Base-by-base conservation (phyloP, 1,140 invertebrate genomes). In the Drosophila willistoni region DNA sequence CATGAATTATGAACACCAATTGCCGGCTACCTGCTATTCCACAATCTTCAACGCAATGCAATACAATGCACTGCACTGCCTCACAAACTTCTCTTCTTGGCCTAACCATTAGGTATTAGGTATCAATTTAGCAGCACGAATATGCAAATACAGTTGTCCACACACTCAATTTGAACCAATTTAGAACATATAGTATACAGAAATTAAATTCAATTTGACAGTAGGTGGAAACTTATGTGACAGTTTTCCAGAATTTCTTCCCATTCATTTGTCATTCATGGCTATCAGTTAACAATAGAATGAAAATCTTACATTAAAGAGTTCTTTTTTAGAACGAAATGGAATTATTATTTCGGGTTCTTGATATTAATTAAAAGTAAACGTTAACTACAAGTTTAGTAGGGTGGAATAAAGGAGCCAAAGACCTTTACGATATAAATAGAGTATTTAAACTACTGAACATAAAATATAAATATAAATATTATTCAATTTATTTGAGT, bases 1-100 rank as follows among this genome's bases (percentile, higher is more conserved):
- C 79, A 81, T 84, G 84, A 89, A 75, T 89, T 89, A 89, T 89
- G 84, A 81, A 64, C 71, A 69, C 62, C 80, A 74, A 72, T 83
- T 89, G 61, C 68, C 54, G 60, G 67, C 60, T 47, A 22, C 39
- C 71, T 62, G 22, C 56, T 59, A 36, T 17, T 36, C 33, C 22
- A 36, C 56, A 5, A 36, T 59, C 17, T 17, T 22, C 44, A 14
- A 12, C 10, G 44, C 7, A 51, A 22, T 9, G 19, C 17, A 51
- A 51, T 19, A 19, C 17, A 22, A 22, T 12, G 44, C 17, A 51
- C 19, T 7, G 19, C 9, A 51, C 19, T 7, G 19, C 9, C 22
- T 5, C 1, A 10, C 17, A 22, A 51, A 51, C 9, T 10, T 22
- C 44, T n/a, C 44, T 7, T 12, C 17, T 22, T 51, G 44, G 71